Base-by-base conservation (phyloP, 2,888 invertebrate genomes). In the Drosophila borealis region DNA sequence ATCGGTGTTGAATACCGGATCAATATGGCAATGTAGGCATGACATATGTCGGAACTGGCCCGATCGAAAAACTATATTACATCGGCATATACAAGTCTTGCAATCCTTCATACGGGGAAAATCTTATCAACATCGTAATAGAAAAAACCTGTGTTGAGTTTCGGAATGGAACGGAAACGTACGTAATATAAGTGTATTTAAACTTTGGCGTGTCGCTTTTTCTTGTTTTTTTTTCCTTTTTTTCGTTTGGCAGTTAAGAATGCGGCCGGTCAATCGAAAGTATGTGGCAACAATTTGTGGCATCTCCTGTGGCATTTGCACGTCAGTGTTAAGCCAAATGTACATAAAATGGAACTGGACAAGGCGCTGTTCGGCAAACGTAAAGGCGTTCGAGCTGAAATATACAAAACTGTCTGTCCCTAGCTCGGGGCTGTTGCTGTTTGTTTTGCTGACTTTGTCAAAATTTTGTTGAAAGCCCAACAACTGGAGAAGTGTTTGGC, bases 381-480 rank as follows among this genome's bases (percentile, higher is more conserved):
- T 3, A 53, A 61, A 65, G 78, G 84, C 84, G 81, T 77, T 80
- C 80, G 55, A 60, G 71, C 69, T 46, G 76, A 79, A 80, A 73
- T 48, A 56, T 37, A 56, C 39, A 33, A 11, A 48, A 56, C 14
- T 37, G 51, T 54, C 19, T 36, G 42, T 41, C 11, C 33, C 48
- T 29, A 33, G 51, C 62, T 14, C 3, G 41, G 19, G 19, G 61
- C 55, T 42, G n/a, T 57, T 46, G 45, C 37, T 57, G 57, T 63
- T 62, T 70, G 39, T 57, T 62, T 61, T 48, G 78, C 74, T 64
- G 79, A 74, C 61, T 70, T 69, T 82, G 76, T 76, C 80, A 72
- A 81, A 78, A 83, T 56, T 68, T 56, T 54, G 64, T 67, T 64
- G 66, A 66, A 78, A 62, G 62, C 48, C 45, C 64, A 70, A 59